A percentile compares a stretch with the other conserved stretches of the same genome.
Conservation (phyloP, 2,888 invertebrate species). For the Isotomurus palustris region DNA sequence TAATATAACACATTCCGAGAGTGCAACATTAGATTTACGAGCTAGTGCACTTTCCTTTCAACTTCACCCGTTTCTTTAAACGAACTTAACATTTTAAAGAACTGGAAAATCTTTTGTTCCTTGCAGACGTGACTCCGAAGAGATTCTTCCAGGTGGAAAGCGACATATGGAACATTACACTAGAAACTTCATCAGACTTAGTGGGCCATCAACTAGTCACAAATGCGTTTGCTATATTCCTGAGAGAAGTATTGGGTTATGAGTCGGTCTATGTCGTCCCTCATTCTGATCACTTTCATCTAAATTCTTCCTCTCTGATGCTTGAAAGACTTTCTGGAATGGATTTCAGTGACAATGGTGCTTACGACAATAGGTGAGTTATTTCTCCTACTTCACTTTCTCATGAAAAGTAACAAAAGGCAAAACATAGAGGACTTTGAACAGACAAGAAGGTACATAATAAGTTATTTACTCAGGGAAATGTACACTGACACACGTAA, state of each 20-base stretch:
- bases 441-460: too few relatives aligned
- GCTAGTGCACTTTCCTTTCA: too few relatives aligned
- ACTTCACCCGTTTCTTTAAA: too few relatives aligned
- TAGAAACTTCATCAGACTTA: conserved; percentile 36
- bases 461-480: too few relatives aligned
- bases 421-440: too few relatives aligned
- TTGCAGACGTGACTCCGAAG: conserved; percentile 5
- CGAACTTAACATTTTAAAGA: background rate
- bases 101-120: background rate
- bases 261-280: conserved; percentile 34
- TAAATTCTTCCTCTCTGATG: conserved; percentile 30
- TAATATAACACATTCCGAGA: too few relatives aligned
- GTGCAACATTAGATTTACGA: too few relatives aligned
- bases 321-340: conserved; percentile 31
- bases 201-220: conserved; percentile 43
- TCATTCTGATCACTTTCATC: conserved; percentile 35
- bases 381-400: too few relatives aligned
- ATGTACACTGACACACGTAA: too few relatives aligned
- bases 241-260: conserved; percentile 42
- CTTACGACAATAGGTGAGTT: too few relatives aligned
- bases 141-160: conserved; percentile 40
- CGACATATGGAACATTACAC: conserved; percentile 38
- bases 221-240: conserved; percentile 40
- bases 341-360: conserved; percentile 11
- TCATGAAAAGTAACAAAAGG: too few relatives aligned